These are phyloP conservation scores for Agrotis segetum DNA, from an alignment of 2,888 invertebrate species.

Conservation along the genomic window DNA sequence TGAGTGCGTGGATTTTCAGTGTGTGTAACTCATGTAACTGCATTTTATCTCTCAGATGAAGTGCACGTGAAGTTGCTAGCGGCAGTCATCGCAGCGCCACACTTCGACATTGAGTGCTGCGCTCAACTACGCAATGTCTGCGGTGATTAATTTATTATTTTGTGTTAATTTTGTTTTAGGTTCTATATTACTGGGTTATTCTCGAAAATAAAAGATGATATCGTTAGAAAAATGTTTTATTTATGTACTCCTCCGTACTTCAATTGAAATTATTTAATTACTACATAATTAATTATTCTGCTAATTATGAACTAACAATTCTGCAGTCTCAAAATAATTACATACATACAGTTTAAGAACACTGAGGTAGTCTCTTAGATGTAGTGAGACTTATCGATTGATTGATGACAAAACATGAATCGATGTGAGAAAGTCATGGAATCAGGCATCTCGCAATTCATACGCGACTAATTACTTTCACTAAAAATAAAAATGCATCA, in stretches of 20 bases:
- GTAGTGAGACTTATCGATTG: conserved; percentile 74
- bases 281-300: conserved; percentile 86
- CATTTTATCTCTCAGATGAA: conserved; percentile 70
- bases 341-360: conserved; percentile 84
- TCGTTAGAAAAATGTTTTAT: conserved; percentile 88
- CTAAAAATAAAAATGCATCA: conserved; percentile 88
- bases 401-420: conserved; percentile 65
- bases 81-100: conserved; percentile 82
- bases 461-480: conserved; percentile 76
- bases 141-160: conserved; percentile 69
- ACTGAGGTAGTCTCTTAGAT: conserved; percentile 85
- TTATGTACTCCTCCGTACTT: conserved; percentile 87
- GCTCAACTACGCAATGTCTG: conserved; percentile 75
- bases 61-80: conserved; percentile 84
- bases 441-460: conserved; percentile 68
- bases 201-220: conserved; percentile 71
- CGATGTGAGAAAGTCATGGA: conserved; percentile 73
- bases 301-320: conserved; percentile 90
- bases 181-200: conserved; percentile 1
- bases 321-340: conserved; percentile 90
- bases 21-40: background rate
- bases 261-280: conserved; percentile 84
- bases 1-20: background rate
- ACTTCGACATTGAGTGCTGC: conserved; percentile 79
- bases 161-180: background rate